These are phyloP conservation scores for Perizoma flavofasciatum DNA, from an alignment of 2,888 invertebrate species.

Conservation along the genomic window DNA sequence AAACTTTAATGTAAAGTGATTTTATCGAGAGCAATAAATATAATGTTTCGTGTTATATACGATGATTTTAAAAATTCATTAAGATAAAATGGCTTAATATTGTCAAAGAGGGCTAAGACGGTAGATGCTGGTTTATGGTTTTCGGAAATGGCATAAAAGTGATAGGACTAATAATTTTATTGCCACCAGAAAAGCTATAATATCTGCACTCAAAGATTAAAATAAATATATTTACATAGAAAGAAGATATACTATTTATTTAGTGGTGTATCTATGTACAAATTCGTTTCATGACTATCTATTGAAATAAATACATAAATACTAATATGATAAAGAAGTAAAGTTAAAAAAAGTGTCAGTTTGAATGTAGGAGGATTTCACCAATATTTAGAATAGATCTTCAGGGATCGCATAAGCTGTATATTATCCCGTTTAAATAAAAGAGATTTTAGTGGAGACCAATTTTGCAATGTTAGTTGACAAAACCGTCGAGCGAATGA, in stretches of 20 bases:
- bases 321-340: too few species aligned
- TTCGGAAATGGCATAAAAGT: constrained; percentile 15
- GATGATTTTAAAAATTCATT: constrained; percentile 32
- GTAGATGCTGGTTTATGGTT: constrained; percentile 14
- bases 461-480: too few species aligned
- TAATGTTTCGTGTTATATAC: constrained; percentile 30
- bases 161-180: constrained; percentile 6
- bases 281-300: too few species aligned
- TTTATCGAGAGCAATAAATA: constrained; percentile 41
- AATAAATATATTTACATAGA: constrained; percentile 1
- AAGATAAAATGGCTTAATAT: constrained; percentile 34
- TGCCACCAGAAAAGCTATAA: constrained; percentile 1
- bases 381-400: too few species aligned
- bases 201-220: constrained; percentile 16
- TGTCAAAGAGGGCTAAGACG: constrained; percentile 17
- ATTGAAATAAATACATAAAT: too few species aligned
- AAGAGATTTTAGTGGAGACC: too few species aligned
- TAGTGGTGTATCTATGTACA: too few species aligned
- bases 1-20: constrained; percentile 62
- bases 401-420: too few species aligned
- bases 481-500: too few species aligned
- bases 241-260: neutral
- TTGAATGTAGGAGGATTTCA: too few species aligned
- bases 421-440: too few species aligned
- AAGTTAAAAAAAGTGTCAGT: too few species aligned